Conservation (phyloP, 2,888 invertebrate species). For the Platynereis dumerilii region DNA sequence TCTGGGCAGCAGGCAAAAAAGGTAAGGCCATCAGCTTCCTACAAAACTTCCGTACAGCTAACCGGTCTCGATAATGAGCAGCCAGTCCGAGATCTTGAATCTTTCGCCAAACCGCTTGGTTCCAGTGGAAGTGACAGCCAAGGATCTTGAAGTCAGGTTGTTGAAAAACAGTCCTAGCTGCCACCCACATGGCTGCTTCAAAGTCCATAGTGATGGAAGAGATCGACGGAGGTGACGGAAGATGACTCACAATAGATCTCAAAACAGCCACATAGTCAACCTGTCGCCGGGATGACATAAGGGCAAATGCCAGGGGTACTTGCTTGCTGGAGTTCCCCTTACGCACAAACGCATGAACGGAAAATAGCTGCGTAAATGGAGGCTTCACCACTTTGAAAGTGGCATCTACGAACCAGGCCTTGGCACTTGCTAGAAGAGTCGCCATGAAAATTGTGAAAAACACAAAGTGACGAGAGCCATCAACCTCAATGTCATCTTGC, state of each 20-base stretch:
- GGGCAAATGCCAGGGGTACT: constrained; percentile 25
- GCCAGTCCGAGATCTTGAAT: constrained; percentile 2
- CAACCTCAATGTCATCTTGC: constrained; percentile 4
- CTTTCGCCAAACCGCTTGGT: constrained; percentile 12
- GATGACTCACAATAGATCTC: not conserved
- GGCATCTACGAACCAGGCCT: constrained; percentile 23
- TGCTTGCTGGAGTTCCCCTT: constrained; percentile 17
- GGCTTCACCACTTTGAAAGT: constrained; percentile 28
- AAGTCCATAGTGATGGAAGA: constrained; percentile 5
- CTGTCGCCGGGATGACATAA: too few relatives aligned
- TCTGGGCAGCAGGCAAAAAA: constrained; percentile 6
- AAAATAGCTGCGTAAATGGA: constrained; percentile 27
- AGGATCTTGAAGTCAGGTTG: not conserved
- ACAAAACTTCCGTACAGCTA: too few relatives aligned
- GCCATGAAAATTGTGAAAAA: constrained; percentile 15
- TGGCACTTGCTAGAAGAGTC: constrained; percentile 10
- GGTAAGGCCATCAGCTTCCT: constrained; percentile 20
- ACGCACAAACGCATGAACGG: constrained; percentile 20
- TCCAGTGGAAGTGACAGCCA: constrained; percentile 22
- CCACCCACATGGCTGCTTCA: constrained; percentile 22
- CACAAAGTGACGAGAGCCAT: constrained; percentile 21
- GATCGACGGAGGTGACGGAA: not conserved
- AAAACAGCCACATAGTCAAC: not conserved
- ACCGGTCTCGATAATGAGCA: not conserved
- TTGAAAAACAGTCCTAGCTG: constrained; percentile 11